Evolutionary conservation across 2,113 vertebrate species (phyloP), one percentile per base, ranked within the genome.

Genomic region (Aptenodytes forsteri): DNA sequence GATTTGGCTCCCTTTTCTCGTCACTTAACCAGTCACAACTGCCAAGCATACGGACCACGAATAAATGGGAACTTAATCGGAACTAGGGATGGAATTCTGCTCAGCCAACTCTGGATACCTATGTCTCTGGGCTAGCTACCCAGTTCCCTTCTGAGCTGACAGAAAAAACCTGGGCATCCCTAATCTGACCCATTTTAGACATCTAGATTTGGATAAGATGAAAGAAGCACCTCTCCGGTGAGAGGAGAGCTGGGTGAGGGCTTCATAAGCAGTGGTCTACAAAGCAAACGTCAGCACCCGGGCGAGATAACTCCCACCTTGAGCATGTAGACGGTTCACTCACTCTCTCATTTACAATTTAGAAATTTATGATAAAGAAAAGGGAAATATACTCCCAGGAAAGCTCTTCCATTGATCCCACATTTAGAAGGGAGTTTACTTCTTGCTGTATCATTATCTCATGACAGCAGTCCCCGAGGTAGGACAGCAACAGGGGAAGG

Each of bases 251-350:
- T 36, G 52, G 22, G 38, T 0, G 4, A 64, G 13, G 17, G 32
- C 64, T 83, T 44, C 49, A 11, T 6, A 14, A 83, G 47, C 67
- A 18, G 46, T 4, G 22, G 55, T 25, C 47, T 56, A 19, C 75
- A 76, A 23, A 58, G 23, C 50, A 78, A 26, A 34, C 5, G 10
- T 20, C 55, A 65, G 20, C 44, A 56, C 38, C 36, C 3, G 14
- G 32, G 36, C 0, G 5, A 69, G 42, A 21, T 16, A 7, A 32
- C 25, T 38, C 36, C 49, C 42, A 64, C 42, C 20, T 13, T 11
- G 15, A 46, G 69, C 29, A 25, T 1, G 13, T 2, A 54, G 18
- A 29, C 1, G 1, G 64, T 10, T 76, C 64, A 2, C 11, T n/a
- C 18, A 2, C 13, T 10, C 19, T 80, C 56, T 54, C 47, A 42